Conservation (phyloP, 2,888 invertebrate genomes). For the Hemaris fuciformis region DNA sequence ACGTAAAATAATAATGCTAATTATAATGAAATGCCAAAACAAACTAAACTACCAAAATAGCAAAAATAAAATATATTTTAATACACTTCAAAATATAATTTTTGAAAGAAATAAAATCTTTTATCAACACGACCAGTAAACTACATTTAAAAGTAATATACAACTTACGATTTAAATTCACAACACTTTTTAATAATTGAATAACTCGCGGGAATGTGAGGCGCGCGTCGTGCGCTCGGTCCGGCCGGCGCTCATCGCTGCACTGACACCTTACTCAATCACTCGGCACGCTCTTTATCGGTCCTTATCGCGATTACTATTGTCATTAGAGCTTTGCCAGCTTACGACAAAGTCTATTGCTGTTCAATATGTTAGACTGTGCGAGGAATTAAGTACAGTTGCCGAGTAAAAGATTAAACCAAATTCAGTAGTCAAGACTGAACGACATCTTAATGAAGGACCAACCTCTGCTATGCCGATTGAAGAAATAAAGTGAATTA, state of each 20-base stretch:
- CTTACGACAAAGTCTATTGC: slow-evolving; percentile 7
- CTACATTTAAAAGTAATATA: background rate
- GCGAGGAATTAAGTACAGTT: background rate
- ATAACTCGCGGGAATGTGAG: background rate
- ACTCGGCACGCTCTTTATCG: slow-evolving; percentile 20
- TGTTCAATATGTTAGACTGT: background rate
- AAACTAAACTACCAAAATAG: no score
- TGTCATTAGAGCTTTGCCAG: slow-evolving; percentile 23
- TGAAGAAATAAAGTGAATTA: no score
- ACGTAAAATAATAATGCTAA: no score
- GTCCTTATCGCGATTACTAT: slow-evolving; percentile 13
- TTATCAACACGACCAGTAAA: no score
- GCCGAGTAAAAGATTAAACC: background rate
- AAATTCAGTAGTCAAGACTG: background rate
- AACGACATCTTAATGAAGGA: no score
- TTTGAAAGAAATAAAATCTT: no score
- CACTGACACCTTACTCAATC: slow-evolving; percentile 8
- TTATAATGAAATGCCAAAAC: no score
- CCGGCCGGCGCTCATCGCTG: background rate
- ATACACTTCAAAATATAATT: no score
- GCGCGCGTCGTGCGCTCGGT: background rate
- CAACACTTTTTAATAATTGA: background rate
- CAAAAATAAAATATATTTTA: no score
- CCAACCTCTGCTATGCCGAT: no score
- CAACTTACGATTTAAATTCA: background rate